Base-by-base conservation (phyloP, 2,113 vertebrate species). In the Rhynchopsitta pachyrhyncha region DNA sequence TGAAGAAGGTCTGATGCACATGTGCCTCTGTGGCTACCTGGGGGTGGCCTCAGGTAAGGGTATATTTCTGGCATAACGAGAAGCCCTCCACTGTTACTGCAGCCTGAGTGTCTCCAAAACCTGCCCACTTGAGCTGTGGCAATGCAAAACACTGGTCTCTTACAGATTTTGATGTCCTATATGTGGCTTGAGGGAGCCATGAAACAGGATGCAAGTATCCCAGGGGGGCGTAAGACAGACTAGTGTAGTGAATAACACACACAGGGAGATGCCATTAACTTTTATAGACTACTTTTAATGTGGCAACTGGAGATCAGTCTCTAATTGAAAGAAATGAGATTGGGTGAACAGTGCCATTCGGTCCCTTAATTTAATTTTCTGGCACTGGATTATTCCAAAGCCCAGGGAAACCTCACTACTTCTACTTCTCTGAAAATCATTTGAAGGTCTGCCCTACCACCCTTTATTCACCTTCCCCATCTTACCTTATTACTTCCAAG, bases 331-430 rank as follows among this genome's bases (percentile, higher is more conserved):
- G 20, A 86, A 95, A 93, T 0, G 1, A 81, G 41, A 52, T 6
- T 64, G 52, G 52, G 50, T 78, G 47, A 96, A 85, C 62, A 79
- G 18, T 71, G 67, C 28, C 57, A 76, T 78, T 73, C 41, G n/a
- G 69, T 44, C 29, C 41, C 53, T 82, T 82, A 73, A 82, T 68
- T 91, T 63, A 81, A 87, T 85, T 55, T 92, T 71, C 59, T 88
- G 44, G 52, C 37, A 90, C 33, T 27, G 44, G 31, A 70, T 92
- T 69, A 86, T 64, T 91, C 53, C 47, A 74, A 88, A 92, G 11
- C 31, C 29, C 55, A 70, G 35, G n/a, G 42, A 88, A 93, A 77
- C 29, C 44, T 90, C 79, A 67, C 88, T 83, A n/a, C 42, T 67
- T 63, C 16, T 52, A 35, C 27, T 57, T 37, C 31, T 41, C 68